A percentile compares a stretch with the other conserved stretches of the same genome.
phyloP scores from a whole-genome alignment of 2,113 vertebrate genomes.

The Trichomycterus rosablanca region DNA sequence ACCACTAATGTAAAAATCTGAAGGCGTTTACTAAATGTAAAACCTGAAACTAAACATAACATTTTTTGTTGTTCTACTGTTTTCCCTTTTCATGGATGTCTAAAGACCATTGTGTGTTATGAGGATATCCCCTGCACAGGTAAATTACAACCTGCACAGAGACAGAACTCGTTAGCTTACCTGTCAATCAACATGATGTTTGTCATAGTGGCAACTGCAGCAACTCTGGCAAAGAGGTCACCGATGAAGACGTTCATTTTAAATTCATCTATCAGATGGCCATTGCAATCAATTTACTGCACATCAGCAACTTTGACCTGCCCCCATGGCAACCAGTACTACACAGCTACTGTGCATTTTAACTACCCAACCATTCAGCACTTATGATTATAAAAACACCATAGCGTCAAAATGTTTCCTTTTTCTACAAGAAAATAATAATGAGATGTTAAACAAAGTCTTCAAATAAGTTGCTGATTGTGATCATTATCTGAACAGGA shows the following conservation, averaged over 20 bases:
- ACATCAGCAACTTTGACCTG: constrained; percentile 51
- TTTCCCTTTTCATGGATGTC: neutral
- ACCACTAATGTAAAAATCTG: too few relatives aligned
- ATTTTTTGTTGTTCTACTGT: too few relatives aligned
- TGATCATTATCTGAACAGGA: constrained; percentile 38
- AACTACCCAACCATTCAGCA: constrained; percentile 26
- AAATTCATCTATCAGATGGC: constrained; percentile 59
- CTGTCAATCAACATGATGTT: constrained; percentile 52
- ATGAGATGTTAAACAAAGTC: constrained; percentile 42
- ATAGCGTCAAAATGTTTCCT: constrained; percentile 15
- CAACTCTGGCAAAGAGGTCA: constrained; percentile 47
- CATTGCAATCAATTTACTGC: constrained; percentile 61
- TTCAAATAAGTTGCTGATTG: constrained; percentile 44
- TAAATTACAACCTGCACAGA: constrained; percentile 58
- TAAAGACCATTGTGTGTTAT: too few relatives aligned
- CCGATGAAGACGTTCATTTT: constrained; percentile 57
- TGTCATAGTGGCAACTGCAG: constrained; percentile 51
- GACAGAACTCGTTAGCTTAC: constrained; percentile 58
- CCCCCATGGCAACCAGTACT: constrained; percentile 44
- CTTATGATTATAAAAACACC: constrained; percentile 38
- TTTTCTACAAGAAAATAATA: constrained; percentile 38
- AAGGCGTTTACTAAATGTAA: too few relatives aligned
- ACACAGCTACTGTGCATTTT: constrained; percentile 34
- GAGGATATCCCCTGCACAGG: constrained; percentile 43
- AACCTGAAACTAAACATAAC: too few relatives aligned